Evolutionary conservation across 2,797 vertebrate genomes (phyloP).

Genomic region (Aphelocoma californica): DNA sequence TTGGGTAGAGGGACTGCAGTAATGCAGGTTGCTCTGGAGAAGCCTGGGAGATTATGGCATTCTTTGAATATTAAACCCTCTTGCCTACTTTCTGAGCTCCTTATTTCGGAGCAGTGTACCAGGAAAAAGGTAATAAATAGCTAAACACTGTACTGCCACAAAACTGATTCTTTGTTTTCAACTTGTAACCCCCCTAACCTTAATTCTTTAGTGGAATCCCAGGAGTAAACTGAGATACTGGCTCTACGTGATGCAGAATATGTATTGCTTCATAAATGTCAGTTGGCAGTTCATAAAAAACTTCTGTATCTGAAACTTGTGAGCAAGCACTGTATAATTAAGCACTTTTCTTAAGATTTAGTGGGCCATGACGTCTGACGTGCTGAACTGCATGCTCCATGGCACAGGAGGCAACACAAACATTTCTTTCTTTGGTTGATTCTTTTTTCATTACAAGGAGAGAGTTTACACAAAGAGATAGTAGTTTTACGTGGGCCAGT

Average conservation of each 20-base stretch:
- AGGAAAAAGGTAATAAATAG: background rate
- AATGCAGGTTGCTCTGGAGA: background rate
- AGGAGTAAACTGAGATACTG: background rate
- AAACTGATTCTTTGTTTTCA: background rate
- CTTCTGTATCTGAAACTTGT: background rate
- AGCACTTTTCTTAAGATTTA: background rate
- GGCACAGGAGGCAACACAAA: background rate
- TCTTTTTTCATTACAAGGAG: background rate
- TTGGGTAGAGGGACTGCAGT: background rate
- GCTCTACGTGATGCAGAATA: background rate
- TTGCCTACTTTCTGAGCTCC: background rate
- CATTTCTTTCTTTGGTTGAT: background rate
- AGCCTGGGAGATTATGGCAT: background rate
- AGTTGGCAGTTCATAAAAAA: background rate
- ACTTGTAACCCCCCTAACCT: background rate
- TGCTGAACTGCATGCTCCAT: background rate
- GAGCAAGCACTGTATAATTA: background rate
- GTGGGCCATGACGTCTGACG: background rate
- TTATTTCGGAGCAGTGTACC: background rate
- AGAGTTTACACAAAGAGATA: background rate
- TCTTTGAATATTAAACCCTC: background rate
- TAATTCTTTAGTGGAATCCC: background rate
- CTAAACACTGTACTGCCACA: background rate
- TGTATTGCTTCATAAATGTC: background rate
- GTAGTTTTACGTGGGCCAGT: background rate